Base-by-base conservation (phyloP, 2,797 vertebrate species). In the Micropoecilia bifurca region DNA sequence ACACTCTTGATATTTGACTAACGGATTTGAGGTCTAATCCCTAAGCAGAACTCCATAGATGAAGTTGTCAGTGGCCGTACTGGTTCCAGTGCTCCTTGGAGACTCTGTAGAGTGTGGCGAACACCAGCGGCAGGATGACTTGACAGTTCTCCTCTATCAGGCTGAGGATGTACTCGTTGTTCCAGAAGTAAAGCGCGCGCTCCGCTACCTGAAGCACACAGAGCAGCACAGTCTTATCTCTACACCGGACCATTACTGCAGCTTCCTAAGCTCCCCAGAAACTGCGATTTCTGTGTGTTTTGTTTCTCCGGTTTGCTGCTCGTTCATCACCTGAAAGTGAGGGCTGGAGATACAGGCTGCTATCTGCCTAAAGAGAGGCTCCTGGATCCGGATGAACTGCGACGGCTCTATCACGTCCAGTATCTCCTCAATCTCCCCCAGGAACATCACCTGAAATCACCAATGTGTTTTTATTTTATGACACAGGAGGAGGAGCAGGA, bases 31-130 rank as follows among this genome's bases (percentile, higher is more conserved):
- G 6, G 33, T 41, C 13, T 39, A 6, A 75, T 53, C 47, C 53
- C 22, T 0, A 3, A 57, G 20, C 14, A 41, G 33, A 57, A n/a
- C 20, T 28, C 33, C 16, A 18, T 63, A 12, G n/a, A 20, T 39
- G 12, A 63, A 22, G 16, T 25, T 48, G 50, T 1, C 0, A 76
- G 33, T 71, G 83, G 22, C 95, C 97, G 97, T 84, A 98, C 97
- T 97, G 97, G 92, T 98, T 98, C 97, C 97, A 98, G 95, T 98
- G 97, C 92, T 98, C 97, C 93, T 98, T 98, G 91, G 97, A 98
- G 89, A 98, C 97, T 90, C 96, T 96, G 94, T 98, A 98, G 87
- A 98, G 96, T 45, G 97, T 98, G 89, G 96, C 96, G 25, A 98
- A 98, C n/a, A 98, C 97, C 91, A 98, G 96, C 59, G 97, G 97